Base-by-base conservation (phyloP, 1,140 invertebrate species). In the Aethina tumida region DNA sequence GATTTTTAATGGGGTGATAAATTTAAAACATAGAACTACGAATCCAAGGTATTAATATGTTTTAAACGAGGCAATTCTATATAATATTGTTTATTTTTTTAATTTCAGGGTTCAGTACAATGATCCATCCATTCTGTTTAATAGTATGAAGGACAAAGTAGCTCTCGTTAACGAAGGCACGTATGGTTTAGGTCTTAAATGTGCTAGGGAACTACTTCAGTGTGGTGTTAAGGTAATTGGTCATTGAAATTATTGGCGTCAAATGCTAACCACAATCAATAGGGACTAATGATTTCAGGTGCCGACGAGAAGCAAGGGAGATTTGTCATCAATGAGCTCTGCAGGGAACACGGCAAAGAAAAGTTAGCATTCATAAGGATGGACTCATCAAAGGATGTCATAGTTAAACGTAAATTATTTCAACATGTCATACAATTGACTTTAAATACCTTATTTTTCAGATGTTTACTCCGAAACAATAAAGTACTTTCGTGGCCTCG, bases 131-230 rank as follows among this genome's bases (percentile, higher is more conserved):
- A n/a, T n/a, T n/a, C n/a, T n/a, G n/a, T n/a, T n/a, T n/a, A n/a
- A n/a, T n/a, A n/a, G n/a, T n/a, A n/a, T n/a, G n/a, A n/a, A n/a
- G n/a, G n/a, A n/a, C n/a, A 77, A 79, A 54, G 73, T 81, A 34
- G 80, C 75, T 32, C 58, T 84, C 22, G 69, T 84, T 17, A 83
- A 79, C 9, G 81, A 80, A 17, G 81, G 73, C n/a, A 75, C 78
- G 16, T 68, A 70, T 28, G 79, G 79, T 18, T 75, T 83, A 26
- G 81, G 81, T 4, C 68, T 73, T 38, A 69, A 74, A 6, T 79
- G 74, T 48, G 71, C 67, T 42, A 69, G 77, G 47, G 76, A 79
- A 49, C 57, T 84, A 3, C 60, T 84, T 4, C 73, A 76, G 50
- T 69, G 76, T 49, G 77, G 77, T 39, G 75, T 71, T 4, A 80